phyloP scores from a whole-genome alignment of 2,888 invertebrate genomes.

The Callimorpha dominula region DNA sequence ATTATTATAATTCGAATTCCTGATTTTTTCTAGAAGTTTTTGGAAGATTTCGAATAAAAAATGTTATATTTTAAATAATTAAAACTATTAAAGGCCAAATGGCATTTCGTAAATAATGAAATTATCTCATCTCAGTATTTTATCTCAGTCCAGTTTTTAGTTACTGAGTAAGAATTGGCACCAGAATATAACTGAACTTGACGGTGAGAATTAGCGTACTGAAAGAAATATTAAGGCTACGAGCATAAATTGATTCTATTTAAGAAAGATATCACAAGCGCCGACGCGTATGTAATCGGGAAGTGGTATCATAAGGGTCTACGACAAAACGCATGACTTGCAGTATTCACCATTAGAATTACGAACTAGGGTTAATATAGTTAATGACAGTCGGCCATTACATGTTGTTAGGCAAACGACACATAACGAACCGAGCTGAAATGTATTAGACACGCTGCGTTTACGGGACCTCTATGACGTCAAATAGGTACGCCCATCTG shows the following conservation, averaged over 20 bases:
- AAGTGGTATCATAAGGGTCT: constrained; percentile 53
- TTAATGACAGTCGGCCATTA: constrained; percentile 83
- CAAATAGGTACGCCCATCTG: constrained; percentile 51
- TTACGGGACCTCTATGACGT: constrained; percentile 69
- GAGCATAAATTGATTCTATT: constrained; percentile 10
- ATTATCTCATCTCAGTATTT: too few species aligned
- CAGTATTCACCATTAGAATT: constrained; percentile 71
- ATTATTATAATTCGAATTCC: not conserved
- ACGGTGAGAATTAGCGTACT: not conserved
- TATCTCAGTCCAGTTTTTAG: too few species aligned
- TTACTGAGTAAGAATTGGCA: not conserved
- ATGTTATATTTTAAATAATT: not conserved
- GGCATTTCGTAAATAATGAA: not conserved
- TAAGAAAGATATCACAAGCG: constrained; percentile 52
- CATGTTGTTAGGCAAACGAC: constrained; percentile 81
- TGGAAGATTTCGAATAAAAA: not conserved
- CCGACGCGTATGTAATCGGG: constrained; percentile 53
- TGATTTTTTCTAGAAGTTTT: not conserved
- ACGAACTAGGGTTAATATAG: constrained; percentile 82
- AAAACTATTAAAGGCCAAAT: not conserved
- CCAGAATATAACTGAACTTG: not conserved
- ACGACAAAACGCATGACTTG: constrained; percentile 74
- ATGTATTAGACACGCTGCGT: constrained; percentile 81
- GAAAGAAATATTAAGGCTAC: not conserved
- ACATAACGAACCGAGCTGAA: constrained; percentile 82